Base-by-base conservation (phyloP, 1,140 invertebrate species). In the Acromyrmex echinatior region DNA sequence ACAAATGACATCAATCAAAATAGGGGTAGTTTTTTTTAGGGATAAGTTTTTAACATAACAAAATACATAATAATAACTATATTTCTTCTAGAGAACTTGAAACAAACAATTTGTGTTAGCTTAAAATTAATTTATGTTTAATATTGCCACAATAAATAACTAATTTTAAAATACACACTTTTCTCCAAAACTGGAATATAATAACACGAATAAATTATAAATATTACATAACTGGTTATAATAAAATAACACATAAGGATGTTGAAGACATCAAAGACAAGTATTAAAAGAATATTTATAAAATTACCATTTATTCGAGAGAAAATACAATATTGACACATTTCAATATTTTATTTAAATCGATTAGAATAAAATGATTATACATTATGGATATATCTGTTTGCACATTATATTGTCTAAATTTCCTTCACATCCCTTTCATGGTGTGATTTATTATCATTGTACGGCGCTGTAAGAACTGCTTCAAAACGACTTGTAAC, bases 391-490 rank as follows among this genome's bases (percentile, higher is more conserved):
- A 80, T 56, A 58, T 21, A 58, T 58, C 39, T 45, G 49, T 56
- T 18, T 56, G 25, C 0, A 70, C 39, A 49, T 21, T n/a, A 21
- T 18, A 56, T 39, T 68, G n/a, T 39, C 14, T 56, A 14, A 39
- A 7, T 80, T 53, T 0, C 5, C 14, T 53, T 39, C 10, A 45
- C 12, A 49, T 14, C 28, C 9, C 10, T 71, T 25, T 81, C 49
- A 68, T 18, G 12, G 68, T 18, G 7, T 70, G 16, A 80, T 56
- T 56, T 81, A 81, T 81, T 81, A 58, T 35, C 9, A n/a, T 70
- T 45, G 39, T 79, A 49, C 2, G 18, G 68, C 3, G 14, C 21
- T 56, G 28, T 58, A 80, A 56, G 9, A 35, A 16, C 2, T 68
- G 21, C 28, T 80, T 68, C 2, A 0, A 45, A 60, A 45, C 28